Percentiles rank a stretch among this genome's conserved stretches.
Evolutionary conservation across 2,888 invertebrate species (phyloP).

Genomic region (Phalera bucephala): DNA sequence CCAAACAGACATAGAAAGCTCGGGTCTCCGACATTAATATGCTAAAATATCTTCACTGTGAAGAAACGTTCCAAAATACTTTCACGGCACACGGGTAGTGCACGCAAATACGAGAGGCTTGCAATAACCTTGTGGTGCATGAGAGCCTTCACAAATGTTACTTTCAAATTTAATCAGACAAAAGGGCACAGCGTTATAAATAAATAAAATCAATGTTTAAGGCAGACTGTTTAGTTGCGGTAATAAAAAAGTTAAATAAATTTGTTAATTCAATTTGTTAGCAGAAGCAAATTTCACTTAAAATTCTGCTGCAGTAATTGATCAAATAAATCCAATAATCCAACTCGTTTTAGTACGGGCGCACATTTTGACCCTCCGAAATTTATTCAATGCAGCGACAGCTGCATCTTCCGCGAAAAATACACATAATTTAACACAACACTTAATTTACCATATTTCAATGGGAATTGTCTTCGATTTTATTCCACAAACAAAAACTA

Average conservation of each 20-base stretch:
- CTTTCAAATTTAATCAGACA: constrained; percentile 42
- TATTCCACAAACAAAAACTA: constrained; percentile 33
- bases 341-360: constrained; percentile 31
- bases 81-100: constrained; percentile 72
- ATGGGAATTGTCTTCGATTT: constrained; percentile 19
- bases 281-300: constrained; percentile 3
- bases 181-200: constrained; percentile 27
- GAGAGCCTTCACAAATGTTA: constrained; percentile 52
- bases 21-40: constrained; percentile 64
- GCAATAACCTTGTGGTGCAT: constrained; percentile 60
- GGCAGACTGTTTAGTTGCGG: background rate
- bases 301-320: constrained; percentile 25
- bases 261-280: background rate
- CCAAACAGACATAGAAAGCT: constrained; percentile 70
- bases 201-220: constrained; percentile 7
- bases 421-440: constrained; percentile 38
- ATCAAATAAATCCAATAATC: constrained; percentile 21
- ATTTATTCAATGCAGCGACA: constrained; percentile 45
- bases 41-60: constrained; percentile 70
- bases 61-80: constrained; percentile 75
- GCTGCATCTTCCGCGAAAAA: constrained; percentile 51
- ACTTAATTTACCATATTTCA: constrained; percentile 42
- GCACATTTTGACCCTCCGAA: constrained; percentile 44
- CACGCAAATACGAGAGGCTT: constrained; percentile 63
- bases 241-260: background rate